Evolutionary conservation across 2,888 invertebrate species (phyloP).

Genomic region (Tortricodes alternella): DNA sequence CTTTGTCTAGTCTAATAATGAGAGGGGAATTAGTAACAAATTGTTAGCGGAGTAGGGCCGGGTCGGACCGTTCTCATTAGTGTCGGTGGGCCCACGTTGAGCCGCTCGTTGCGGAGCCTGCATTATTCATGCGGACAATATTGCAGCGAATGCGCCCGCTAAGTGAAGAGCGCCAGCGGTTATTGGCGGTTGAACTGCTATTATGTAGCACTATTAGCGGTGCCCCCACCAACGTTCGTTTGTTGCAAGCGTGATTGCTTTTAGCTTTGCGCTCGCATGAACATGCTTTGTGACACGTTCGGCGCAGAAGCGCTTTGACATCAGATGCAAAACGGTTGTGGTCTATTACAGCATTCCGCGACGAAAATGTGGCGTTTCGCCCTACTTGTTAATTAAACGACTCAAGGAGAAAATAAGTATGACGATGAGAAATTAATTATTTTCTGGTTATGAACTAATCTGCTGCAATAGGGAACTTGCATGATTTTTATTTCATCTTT

Average conservation of each 20-base stretch:
- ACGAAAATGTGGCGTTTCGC: not conserved
- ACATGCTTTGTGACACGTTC: slow-evolving; percentile 11
- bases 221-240: slow-evolving; percentile 4
- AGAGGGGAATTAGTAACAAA: slow-evolving; percentile 77
- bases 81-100: slow-evolving; percentile 62
- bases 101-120: slow-evolving; percentile 64
- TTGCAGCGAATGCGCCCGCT: slow-evolving; percentile 57
- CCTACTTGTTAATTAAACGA: too few relatives aligned
- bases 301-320: not conserved
- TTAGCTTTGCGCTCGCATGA: slow-evolving; percentile 2
- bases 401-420: too few relatives aligned
- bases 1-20: slow-evolving; percentile 50
- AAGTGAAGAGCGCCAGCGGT: slow-evolving; percentile 27
- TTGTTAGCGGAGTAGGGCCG: slow-evolving; percentile 68
- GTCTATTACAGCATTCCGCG: not conserved
- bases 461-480: too few relatives aligned
- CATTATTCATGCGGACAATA: slow-evolving; percentile 81
- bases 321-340: slow-evolving; percentile 8
- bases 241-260: slow-evolving; percentile 24
- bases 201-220: slow-evolving; percentile 21
- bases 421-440: too few relatives aligned
- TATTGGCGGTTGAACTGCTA: slow-evolving; percentile 22
- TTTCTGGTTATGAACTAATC: too few relatives aligned
- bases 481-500: too few relatives aligned
- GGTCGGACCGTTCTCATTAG: slow-evolving; percentile 76